A percentile compares a stretch with the other conserved stretches of the same genome.
These are phyloP conservation scores for Fulica atra DNA, from an alignment of 2,113 vertebrate genomes.

Conservation along the genomic window DNA sequence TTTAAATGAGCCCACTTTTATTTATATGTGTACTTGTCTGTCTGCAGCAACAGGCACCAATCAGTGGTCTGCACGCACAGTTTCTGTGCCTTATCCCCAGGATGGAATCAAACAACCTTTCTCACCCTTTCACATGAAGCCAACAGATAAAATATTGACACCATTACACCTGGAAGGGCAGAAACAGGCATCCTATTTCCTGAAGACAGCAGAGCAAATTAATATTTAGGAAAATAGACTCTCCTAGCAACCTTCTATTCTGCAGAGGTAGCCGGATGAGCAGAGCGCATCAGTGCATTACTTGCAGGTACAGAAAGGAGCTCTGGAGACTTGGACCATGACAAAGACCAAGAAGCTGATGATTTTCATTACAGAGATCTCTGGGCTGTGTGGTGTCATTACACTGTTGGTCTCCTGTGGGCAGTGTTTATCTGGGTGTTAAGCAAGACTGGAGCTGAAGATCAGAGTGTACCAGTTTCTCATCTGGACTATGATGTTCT, in stretches of 20 bases:
- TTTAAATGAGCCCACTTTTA: neutral
- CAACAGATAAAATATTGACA: constrained; percentile 1
- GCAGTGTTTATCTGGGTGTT: neutral
- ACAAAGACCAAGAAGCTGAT: neutral
- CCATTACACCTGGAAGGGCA: neutral
- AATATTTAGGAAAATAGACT: neutral
- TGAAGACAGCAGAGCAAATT: constrained; percentile 9
- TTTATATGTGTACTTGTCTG: neutral
- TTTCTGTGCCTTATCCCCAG: neutral
- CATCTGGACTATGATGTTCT: neutral
- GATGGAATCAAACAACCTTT: neutral
- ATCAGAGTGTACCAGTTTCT: neutral
- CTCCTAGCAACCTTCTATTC: neutral
- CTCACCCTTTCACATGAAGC: neutral
- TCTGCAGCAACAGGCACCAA: neutral
- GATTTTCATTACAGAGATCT: neutral
- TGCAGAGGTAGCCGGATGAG: neutral
- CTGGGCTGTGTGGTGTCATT: neutral
- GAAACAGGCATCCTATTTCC: constrained; percentile 8
- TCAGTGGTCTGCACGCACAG: neutral
- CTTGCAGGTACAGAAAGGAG: neutral
- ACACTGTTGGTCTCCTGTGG: neutral
- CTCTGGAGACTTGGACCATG: accelerated
- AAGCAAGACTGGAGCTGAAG: neutral
- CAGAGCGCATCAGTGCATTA: neutral